phyloP scores from a whole-genome alignment of 2,888 invertebrate genomes.

The Iselma pallidipennis region DNA sequence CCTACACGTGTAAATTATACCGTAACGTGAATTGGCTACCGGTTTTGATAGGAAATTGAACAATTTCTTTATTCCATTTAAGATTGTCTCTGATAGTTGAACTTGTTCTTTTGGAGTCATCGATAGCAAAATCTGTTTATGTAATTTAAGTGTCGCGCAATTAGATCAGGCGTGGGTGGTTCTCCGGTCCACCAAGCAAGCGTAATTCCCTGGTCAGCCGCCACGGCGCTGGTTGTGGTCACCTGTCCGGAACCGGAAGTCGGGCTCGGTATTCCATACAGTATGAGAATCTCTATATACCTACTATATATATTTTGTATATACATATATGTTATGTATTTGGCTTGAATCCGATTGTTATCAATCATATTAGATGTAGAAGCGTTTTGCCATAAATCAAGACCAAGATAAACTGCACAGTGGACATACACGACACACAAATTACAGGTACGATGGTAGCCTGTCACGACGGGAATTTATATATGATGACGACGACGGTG shows the following conservation, averaged over 20 bases:
- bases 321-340: background rate
- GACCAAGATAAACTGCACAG: constrained; percentile 12
- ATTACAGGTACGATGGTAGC: constrained; percentile 9
- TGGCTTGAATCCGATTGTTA: constrained; percentile 30
- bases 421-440: constrained; percentile 13
- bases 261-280: constrained; percentile 48
- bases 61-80: background rate
- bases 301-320: background rate
- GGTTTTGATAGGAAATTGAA: background rate
- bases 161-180: constrained; percentile 43
- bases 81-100: background rate
- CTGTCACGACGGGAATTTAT: constrained; percentile 16
- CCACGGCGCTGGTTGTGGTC: constrained; percentile 48
- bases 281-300: constrained; percentile 48
- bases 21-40: background rate
- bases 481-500: constrained; percentile 9
- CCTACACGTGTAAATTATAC: constrained; percentile 22
- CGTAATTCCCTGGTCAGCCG: constrained; percentile 51
- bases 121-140: background rate
- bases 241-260: constrained; percentile 57
- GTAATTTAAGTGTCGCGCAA: background rate
- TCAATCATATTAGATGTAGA: constrained; percentile 27
- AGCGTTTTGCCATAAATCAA: constrained; percentile 18
- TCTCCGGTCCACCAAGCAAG: constrained; percentile 54
- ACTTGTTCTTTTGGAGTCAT: background rate